Conservation (phyloP, 2,113 vertebrate genomes). For the Coracopsis vasa region DNA sequence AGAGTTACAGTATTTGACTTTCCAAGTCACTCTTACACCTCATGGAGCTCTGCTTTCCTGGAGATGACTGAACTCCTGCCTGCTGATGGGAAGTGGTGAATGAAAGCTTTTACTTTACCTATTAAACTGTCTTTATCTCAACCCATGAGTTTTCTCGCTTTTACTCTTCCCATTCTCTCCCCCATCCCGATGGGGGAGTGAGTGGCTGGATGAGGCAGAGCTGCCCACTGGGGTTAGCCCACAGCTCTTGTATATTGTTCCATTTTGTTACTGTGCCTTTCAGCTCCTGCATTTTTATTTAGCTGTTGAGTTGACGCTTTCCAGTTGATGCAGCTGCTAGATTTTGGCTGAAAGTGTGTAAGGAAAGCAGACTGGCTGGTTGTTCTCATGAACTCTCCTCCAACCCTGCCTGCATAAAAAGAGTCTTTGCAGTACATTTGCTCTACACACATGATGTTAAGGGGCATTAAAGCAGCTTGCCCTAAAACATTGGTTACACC, state of each 20-base stretch:
- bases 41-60: not conserved
- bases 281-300: not conserved
- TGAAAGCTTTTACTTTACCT: not conserved
- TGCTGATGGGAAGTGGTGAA: not conserved
- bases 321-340: not conserved
- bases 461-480: not conserved
- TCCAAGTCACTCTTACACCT: not conserved
- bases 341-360: not conserved
- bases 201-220: not conserved
- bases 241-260: not conserved
- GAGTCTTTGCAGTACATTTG: not conserved
- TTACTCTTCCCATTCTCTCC: not conserved
- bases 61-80: not conserved
- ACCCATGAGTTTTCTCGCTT: not conserved
- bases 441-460: not conserved
- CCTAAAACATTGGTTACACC: not conserved
- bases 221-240: not conserved
- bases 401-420: not conserved
- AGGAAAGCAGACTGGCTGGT: not conserved
- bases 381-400: not conserved
- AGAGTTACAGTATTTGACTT: not conserved
- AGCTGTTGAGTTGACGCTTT: not conserved
- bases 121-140: not conserved
- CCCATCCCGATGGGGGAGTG: rapidly evolving
- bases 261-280: not conserved